phyloP scores from a whole-genome alignment of 30 jellyfish, hydroid and myxozoan species.

The Pseudorhiza aurosa region DNA sequence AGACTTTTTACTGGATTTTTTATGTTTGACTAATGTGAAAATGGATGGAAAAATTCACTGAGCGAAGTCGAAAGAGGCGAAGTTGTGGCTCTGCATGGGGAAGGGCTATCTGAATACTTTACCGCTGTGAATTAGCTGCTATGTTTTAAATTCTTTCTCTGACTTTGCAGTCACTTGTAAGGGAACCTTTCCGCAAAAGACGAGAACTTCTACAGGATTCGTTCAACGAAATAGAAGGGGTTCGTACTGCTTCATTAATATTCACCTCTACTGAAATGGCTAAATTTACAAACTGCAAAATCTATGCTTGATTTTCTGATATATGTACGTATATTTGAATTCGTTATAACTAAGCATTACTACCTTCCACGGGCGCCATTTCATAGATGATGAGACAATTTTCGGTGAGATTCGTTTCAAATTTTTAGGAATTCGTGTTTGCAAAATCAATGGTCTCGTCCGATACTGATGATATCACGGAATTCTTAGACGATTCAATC shows the following conservation, averaged over 20 bases:
- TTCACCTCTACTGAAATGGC: too few relatives aligned
- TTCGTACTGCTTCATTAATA: not conserved
- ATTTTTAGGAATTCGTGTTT: constrained; percentile 80
- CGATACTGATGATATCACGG: constrained; percentile 94
- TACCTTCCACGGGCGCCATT: too few relatives aligned
- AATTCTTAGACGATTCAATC: constrained; percentile 88
- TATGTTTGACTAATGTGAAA: too few relatives aligned
- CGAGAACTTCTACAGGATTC: constrained; percentile 70
- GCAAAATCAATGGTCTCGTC: constrained; percentile 89
- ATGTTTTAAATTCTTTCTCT: not conserved
- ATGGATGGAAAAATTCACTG: too few relatives aligned
- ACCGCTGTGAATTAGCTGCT: not conserved
- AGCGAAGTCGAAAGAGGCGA: too few relatives aligned
- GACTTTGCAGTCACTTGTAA: constrained; percentile 83
- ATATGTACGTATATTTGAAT: too few relatives aligned
- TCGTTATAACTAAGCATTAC: too few relatives aligned
- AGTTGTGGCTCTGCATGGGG: not conserved
- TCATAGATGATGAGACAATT: too few relatives aligned
- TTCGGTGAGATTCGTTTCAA: not conserved
- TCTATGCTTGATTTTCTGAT: too few relatives aligned
- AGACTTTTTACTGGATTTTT: too few relatives aligned
- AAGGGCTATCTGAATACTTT: too few relatives aligned
- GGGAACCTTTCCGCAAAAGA: constrained; percentile 84
- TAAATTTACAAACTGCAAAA: too few relatives aligned
- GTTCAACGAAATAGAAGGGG: constrained; percentile 90